phyloP scores from a whole-genome alignment of 2,797 vertebrate species.

The Borostomias antarcticus region DNA sequence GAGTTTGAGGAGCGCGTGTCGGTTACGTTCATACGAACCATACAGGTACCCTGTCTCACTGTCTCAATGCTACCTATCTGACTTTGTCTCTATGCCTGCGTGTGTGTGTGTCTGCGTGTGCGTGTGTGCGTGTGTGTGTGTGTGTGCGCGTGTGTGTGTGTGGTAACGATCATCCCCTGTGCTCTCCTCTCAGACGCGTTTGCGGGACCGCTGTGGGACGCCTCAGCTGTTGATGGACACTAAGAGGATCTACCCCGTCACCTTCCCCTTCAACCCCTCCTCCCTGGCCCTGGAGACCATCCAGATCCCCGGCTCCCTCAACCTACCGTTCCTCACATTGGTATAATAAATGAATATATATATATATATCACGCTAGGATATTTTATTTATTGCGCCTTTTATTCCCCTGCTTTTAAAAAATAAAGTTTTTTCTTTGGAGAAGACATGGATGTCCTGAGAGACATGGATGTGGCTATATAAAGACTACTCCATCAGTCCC shows the following conservation, averaged over 20 bases:
- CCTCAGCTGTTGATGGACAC: slow-evolving; percentile 97
- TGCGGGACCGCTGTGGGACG: slow-evolving; percentile 93
- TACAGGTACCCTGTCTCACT: slow-evolving; percentile 86
- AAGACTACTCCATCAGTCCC: slow-evolving; percentile 48
- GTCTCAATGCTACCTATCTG: no score
- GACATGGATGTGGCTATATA: slow-evolving; percentile 66
- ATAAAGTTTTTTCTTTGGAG: slow-evolving; percentile 32
- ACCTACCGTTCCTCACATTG: slow-evolving; percentile 89
- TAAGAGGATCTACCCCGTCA: slow-evolving; percentile 96
- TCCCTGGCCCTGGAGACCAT: slow-evolving; percentile 95
- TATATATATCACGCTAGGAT: slow-evolving; percentile 59
- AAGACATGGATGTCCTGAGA: slow-evolving; percentile 41
- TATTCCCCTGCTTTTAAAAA: slow-evolving; percentile 24
- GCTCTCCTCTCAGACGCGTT: slow-evolving; percentile 79
- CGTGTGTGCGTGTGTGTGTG: neutral
- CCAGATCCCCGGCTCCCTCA: slow-evolving; percentile 93
- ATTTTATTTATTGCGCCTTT: slow-evolving; percentile 74
- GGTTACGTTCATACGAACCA: slow-evolving; percentile 93
- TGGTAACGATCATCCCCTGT: neutral
- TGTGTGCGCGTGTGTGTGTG: neutral
- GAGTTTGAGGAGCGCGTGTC: slow-evolving; percentile 98
- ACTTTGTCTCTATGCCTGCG: neutral
- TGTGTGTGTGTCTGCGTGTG: neutral
- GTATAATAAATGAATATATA: slow-evolving; percentile 80
- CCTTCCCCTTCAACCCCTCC: slow-evolving; percentile 96